Percentiles rank a stretch among this genome's conserved stretches.
Conservation (phyloP, 2,888 invertebrate species). For the Dorcus hopei region DNA sequence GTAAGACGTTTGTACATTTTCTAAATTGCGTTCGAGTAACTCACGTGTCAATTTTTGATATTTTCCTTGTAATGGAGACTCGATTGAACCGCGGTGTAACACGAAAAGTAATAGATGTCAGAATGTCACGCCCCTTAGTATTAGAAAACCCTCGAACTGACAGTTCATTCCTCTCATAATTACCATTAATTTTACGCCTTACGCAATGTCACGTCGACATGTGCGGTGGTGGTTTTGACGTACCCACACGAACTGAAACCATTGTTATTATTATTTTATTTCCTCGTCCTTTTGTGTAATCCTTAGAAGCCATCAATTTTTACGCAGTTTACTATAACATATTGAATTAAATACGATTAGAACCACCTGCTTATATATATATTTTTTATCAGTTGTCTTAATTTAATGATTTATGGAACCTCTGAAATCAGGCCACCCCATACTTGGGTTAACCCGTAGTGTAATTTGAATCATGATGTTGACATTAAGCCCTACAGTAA, state of each 20-base stretch:
- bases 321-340: background rate
- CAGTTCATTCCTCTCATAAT: conserved; percentile 47
- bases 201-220: conserved; percentile 31
- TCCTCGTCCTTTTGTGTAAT: background rate
- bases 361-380: background rate
- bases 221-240: conserved; percentile 12
- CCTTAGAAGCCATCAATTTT: background rate
- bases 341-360: background rate
- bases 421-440: conserved; percentile 7
- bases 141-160: conserved; percentile 46
- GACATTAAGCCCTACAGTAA: conserved; percentile 49
- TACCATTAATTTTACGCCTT: conserved; percentile 48
- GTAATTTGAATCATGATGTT: conserved; percentile 51
- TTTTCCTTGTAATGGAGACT: too few relatives aligned
- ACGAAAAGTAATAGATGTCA: conserved; percentile 42
- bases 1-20: too few relatives aligned
- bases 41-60: too few relatives aligned
- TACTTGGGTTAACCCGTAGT: conserved; percentile 37
- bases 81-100: conserved; percentile 14
- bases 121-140: conserved; percentile 40
- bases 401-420: conserved; percentile 2
- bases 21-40: too few relatives aligned
- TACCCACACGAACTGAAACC: background rate
- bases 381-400: background rate
- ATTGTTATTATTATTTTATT: conserved; percentile 2